These are phyloP conservation scores for Lepidotrigona ventralis DNA, from an alignment of 1,140 invertebrate genomes.

Conservation along the genomic window DNA sequence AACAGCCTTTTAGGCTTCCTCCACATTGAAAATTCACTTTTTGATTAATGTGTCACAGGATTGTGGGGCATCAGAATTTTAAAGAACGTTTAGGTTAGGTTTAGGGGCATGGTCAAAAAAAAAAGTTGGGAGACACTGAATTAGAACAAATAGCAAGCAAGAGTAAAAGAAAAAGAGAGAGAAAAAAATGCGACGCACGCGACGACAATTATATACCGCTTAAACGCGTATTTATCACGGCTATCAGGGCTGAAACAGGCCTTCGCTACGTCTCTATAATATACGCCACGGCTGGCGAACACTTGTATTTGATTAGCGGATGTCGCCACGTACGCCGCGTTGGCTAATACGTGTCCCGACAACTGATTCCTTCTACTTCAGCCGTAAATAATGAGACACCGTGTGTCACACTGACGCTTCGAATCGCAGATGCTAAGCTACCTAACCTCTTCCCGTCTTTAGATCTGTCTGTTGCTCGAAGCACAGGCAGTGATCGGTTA, in stretches of 20 bases:
- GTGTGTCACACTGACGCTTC: constrained; percentile 12
- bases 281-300: constrained; percentile 65
- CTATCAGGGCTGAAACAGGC: constrained; percentile 12
- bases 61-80: too few relatives aligned
- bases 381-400: constrained; percentile 43
- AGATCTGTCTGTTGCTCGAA: neutral
- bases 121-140: too few relatives aligned
- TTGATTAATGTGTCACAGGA: too few relatives aligned
- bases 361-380: constrained; percentile 38
- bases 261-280: constrained; percentile 39
- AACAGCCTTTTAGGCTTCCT: too few relatives aligned
- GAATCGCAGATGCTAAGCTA: neutral
- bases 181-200: constrained; percentile 23
- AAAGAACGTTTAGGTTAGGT: too few relatives aligned
- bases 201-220: constrained; percentile 34
- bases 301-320: constrained; percentile 75
- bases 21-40: too few relatives aligned
- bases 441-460: neutral
- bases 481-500: too few relatives aligned
- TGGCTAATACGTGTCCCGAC: constrained; percentile 54
- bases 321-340: constrained; percentile 65
- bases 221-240: constrained; percentile 45
- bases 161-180: neutral
- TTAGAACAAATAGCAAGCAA: neutral
- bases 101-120: too few relatives aligned